Base-by-base conservation (phyloP, 2,113 vertebrate species). In the Thunnus thynnus region DNA sequence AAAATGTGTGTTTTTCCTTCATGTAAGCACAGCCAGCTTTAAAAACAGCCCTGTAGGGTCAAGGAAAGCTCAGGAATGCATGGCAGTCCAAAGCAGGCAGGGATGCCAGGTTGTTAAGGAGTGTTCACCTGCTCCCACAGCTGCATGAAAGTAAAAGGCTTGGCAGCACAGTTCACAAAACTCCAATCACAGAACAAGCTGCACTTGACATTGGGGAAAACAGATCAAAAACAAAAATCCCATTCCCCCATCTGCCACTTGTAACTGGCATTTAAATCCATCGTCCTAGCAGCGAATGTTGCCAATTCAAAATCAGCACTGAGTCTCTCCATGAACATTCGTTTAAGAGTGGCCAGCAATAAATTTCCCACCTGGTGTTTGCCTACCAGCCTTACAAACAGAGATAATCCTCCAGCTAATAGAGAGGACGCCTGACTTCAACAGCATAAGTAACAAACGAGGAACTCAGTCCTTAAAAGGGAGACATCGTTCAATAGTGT, bases 241-340 rank as follows among this genome's bases (percentile, higher is more conserved):
- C 65, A 74, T 64, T 78, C 13, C 75, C 77, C 81, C 77, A 72
- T 82, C 72, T 89, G 67, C 71, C 51, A 83, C 69, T 80, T 80
- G 32, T 47, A 70, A 80, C 72, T 77, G 47, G 13, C 54, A 73
- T 87, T 86, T 73, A 20, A 85, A 81, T 56, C 48, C 41, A 62
- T 56, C 58, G 54, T 50, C 55, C 20, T 27, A 41, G 44, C 41
- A 68, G 73, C 3, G 11, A 14, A 57, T 66, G 67, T 46, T 77
- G 64, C 72, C 66, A 78, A 56, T 67, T 78, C 47, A 78, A 83
- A 80, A 72, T 55, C 73, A 68, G 60, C 51, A 61, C 47, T 0
- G 54, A 67, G 52, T 64, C 57, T 60, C 65, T 76, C 52, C 51
- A 41, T 62, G 63, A 85, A 56, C 22, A 71, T 65, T 86, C 44